phyloP scores from a whole-genome alignment of 2,888 invertebrate genomes.

The Lasioglossum malachurum region DNA sequence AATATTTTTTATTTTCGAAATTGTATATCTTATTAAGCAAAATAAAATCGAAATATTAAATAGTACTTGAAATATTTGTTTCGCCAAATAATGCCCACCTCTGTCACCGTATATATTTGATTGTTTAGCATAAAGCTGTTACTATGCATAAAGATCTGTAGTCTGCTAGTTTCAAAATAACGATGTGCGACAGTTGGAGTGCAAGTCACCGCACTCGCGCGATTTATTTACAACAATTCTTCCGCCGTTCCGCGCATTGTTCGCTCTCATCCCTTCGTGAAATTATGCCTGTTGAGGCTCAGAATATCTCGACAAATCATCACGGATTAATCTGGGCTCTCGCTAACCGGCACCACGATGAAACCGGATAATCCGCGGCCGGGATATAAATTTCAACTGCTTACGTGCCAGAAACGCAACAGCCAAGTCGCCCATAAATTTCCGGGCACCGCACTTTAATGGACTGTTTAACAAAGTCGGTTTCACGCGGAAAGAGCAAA shows the following conservation, averaged over 20 bases:
- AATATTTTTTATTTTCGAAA: too few species aligned
- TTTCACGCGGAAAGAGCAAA: slow-evolving; percentile 19
- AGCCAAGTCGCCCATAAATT: slow-evolving; percentile 30
- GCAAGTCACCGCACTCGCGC: neutral
- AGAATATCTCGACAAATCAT: slow-evolving; percentile 25
- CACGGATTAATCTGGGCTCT: slow-evolving; percentile 14
- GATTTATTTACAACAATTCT: neutral
- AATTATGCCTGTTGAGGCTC: slow-evolving; percentile 25
- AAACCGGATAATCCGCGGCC: slow-evolving; percentile 36
- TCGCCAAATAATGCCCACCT: too few species aligned
- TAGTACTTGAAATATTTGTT: too few species aligned
- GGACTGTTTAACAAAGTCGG: slow-evolving; percentile 54
- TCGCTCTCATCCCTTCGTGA: neutral
- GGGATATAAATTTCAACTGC: slow-evolving; percentile 40
- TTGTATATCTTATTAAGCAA: too few species aligned
- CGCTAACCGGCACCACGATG: slow-evolving; percentile 17
- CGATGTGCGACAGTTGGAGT: neutral
- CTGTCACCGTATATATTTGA: too few species aligned
- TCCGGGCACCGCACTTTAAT: slow-evolving; percentile 45
- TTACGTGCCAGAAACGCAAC: slow-evolving; percentile 46
- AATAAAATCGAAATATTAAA: too few species aligned
- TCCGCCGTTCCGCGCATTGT: neutral
- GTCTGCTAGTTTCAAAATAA: neutral
- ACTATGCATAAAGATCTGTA: too few species aligned
- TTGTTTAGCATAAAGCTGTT: too few species aligned